phyloP scores from a whole-genome alignment of 2,797 vertebrate species.

The Salarias fasciatus region DNA sequence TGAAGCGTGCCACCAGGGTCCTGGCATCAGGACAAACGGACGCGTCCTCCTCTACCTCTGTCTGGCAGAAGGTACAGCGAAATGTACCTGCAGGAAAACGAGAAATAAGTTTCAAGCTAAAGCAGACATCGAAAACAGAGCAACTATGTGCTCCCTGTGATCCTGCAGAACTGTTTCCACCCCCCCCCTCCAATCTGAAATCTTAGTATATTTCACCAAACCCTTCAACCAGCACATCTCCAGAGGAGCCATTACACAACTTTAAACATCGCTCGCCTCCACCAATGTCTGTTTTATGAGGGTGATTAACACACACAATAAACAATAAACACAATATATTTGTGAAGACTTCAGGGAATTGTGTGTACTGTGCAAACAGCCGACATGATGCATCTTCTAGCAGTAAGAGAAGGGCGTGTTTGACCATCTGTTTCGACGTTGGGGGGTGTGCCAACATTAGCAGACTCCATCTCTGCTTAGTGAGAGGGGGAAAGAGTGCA shows the following conservation, averaged over 20 bases:
- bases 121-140: too few relatives aligned
- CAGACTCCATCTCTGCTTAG: slow-evolving; percentile 35
- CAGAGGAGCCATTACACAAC: too few relatives aligned
- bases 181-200: too few relatives aligned
- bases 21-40: slow-evolving; percentile 90
- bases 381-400: slow-evolving; percentile 11
- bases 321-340: not conserved
- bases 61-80: slow-evolving; percentile 96
- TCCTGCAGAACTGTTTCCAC: too few relatives aligned
- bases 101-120: too few relatives aligned
- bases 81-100: slow-evolving; percentile 86
- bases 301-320: too few relatives aligned
- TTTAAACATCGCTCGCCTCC: too few relatives aligned
- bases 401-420: slow-evolving; percentile 23
- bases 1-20: slow-evolving; percentile 95
- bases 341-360: not conserved
- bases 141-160: too few relatives aligned
- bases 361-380: slow-evolving; percentile 1
- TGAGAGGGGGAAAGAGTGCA: not conserved
- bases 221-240: too few relatives aligned
- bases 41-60: slow-evolving; percentile 97
- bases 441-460: slow-evolving; percentile 49
- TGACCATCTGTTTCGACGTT: slow-evolving; percentile 58
- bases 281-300: too few relatives aligned
- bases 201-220: too few relatives aligned